A percentile compares a stretch with the other conserved stretches of the same genome.
These are phyloP conservation scores for Halichoerus grypus DNA, from an alignment of 2,113 vertebrate species.

Conservation along the genomic window DNA sequence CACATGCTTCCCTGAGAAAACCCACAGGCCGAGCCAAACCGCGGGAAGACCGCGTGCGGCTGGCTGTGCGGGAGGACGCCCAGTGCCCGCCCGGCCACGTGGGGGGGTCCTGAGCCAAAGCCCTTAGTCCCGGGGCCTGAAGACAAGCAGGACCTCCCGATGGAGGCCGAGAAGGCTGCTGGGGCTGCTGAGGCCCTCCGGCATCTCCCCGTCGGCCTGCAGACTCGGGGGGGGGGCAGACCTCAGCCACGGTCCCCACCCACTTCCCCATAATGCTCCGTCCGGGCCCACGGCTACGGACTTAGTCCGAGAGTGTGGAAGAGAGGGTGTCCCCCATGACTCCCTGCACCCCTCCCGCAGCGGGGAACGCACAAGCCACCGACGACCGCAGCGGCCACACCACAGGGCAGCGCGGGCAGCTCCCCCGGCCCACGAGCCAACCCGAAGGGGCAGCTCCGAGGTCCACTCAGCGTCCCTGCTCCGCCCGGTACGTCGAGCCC, in stretches of 20 bases:
- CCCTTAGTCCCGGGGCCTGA: not conserved
- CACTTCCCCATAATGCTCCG: not conserved
- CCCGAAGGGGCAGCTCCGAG: not conserved
- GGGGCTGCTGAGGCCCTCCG: not conserved
- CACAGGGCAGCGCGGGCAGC: too few species aligned
- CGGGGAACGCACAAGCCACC: not conserved
- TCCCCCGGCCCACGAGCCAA: too few species aligned
- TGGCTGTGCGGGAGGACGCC: not conserved
- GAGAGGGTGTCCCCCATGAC: not conserved
- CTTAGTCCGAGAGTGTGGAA: not conserved
- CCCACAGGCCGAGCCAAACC: not conserved
- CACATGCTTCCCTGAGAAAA: not conserved
- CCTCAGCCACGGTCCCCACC: not conserved
- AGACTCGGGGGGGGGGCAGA: too few species aligned
- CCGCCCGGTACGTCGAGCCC: not conserved
- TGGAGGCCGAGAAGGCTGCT: not conserved
- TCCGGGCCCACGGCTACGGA: not conserved
- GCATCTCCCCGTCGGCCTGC: not conserved
- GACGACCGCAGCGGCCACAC: rapidly evolving
- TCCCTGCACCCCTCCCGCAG: not conserved
- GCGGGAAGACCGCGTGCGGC: not conserved
- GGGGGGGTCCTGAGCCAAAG: not conserved
- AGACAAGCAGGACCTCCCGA: not conserved
- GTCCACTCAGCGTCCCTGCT: not conserved
- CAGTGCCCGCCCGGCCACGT: not conserved